Percentiles rank a stretch among this genome's conserved stretches.
These are phyloP conservation scores for Phaethornis superciliosus DNA, from an alignment of 2,113 vertebrate genomes.

Conservation along the genomic window DNA sequence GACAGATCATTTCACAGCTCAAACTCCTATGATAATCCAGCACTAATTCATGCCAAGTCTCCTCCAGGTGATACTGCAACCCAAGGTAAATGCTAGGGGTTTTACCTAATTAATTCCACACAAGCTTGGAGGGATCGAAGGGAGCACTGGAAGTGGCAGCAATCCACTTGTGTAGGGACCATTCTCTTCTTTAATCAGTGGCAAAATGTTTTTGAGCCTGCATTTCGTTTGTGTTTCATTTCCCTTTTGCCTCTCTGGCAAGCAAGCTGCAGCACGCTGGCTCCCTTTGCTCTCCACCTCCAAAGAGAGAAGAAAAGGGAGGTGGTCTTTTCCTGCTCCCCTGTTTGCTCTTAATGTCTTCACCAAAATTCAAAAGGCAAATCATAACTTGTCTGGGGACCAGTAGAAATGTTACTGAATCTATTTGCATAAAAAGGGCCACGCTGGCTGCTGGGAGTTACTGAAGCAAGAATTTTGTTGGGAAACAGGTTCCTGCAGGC, in stretches of 20 bases:
- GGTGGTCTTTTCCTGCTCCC: neutral
- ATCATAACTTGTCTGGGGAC: neutral
- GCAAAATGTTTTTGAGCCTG: neutral
- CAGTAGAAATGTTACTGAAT: neutral
- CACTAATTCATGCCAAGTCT: neutral
- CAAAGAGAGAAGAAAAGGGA: neutral
- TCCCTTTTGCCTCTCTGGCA: neutral
- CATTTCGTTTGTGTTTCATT: neutral
- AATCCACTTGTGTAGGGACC: neutral
- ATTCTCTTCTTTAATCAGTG: neutral
- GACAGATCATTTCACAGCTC: neutral
- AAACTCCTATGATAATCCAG: neutral
- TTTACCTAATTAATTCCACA: conserved; percentile 41
- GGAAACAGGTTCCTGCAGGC: neutral
- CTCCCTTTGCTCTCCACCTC: neutral
- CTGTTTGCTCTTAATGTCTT: neutral
- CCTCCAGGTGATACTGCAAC: conserved; percentile 48
- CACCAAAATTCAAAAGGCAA: conserved; percentile 25
- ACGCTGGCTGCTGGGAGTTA: neutral
- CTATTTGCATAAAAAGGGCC: neutral
- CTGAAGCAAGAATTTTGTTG: neutral
- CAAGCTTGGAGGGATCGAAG: neutral
- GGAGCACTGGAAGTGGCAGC: neutral
- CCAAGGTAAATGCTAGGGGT: neutral
- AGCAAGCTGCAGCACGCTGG: neutral